Evolutionary conservation across 2,888 invertebrate genomes (phyloP), one percentile per base, ranked within the genome.

Genomic region (Biston betularia): DNA sequence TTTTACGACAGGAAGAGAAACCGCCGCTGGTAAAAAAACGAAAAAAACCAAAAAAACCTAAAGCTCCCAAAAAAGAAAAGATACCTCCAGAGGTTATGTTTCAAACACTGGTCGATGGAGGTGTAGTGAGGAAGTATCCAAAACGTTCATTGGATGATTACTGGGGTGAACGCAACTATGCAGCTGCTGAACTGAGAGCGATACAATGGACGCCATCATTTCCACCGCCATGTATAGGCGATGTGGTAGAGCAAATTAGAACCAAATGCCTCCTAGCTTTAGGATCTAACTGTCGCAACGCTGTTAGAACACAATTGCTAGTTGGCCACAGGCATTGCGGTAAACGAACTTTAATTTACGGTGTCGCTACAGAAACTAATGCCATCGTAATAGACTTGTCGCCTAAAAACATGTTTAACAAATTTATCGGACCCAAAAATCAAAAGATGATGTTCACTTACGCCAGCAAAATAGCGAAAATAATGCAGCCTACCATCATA

Each of bases 331-430:
- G 95, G 56, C 94, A 95, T 38, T 93, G 94, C 44, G 97, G 97
- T 0, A 97, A 97, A 86, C 95, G 94, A 78, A 94, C 96, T 69
- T 86, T 98, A 60, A 95, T 95, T 0, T 94, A 97, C 76, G 96
- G 97, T 0, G 93, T 98, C 38, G 97, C 97, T 72, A 95, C 95
- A 1, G 97, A 97, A 88, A 95, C 96, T 0, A 96, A 96, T 57
- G 96, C 97, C 6, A 95, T 97, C 49, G 85, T 97, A 12, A 96
- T 98, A 81, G 97, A 98, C 79, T 87, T 98, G 12, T 96, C 97
- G 0, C 96, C 97, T 0, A 88, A 94, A 52, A 95, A 95, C 73
- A 89, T 97, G 7, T 95, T 94, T 14, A 95, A 95, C 54, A 96
- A 96, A 86, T 97, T 96, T 83, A 93, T 94, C 0, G 96, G 96